Evolutionary conservation across 2,888 invertebrate genomes (phyloP).

Genomic region (Onchidella celtica): DNA sequence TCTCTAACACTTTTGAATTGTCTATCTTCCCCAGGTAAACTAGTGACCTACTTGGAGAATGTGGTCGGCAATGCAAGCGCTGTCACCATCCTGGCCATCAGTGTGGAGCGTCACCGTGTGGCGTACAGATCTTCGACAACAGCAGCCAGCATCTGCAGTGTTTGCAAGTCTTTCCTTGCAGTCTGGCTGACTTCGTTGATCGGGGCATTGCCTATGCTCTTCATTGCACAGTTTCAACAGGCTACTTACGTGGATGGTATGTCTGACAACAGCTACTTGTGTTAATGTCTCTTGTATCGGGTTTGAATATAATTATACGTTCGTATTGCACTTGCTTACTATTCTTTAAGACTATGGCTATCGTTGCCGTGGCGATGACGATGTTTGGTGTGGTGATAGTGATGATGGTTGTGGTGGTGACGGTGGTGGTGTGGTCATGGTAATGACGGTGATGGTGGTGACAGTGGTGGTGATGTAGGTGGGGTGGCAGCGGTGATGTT

Average conservation of each 20-base stretch:
- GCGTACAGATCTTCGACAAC: conserved; percentile 88
- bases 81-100: conserved; percentile 94
- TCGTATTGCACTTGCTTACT: not conserved
- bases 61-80: conserved; percentile 95
- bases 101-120: conserved; percentile 93
- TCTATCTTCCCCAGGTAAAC: conserved; percentile 86
- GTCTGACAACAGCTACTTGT: too few species aligned
- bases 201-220: conserved; percentile 87
- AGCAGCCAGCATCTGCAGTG: conserved; percentile 74
- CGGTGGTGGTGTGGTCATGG: too few species aligned
- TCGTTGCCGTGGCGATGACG: not conserved
- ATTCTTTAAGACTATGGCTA: not conserved
- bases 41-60: conserved; percentile 94
- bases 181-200: conserved; percentile 78
- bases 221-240: conserved; percentile 88
- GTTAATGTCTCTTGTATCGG: too few species aligned
- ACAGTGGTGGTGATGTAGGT: too few species aligned
- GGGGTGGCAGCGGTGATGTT: too few species aligned
- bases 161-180: conserved; percentile 73
- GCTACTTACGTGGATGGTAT: conserved; percentile 85
- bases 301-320: too few species aligned
- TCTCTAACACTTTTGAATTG: too few species aligned
- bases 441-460: too few species aligned
- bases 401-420: too few species aligned
- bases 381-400: not conserved